A percentile compares a stretch with the other conserved stretches of the same genome.
Conservation (phyloP, 2,888 invertebrate species). For the Andrena bicolor region DNA sequence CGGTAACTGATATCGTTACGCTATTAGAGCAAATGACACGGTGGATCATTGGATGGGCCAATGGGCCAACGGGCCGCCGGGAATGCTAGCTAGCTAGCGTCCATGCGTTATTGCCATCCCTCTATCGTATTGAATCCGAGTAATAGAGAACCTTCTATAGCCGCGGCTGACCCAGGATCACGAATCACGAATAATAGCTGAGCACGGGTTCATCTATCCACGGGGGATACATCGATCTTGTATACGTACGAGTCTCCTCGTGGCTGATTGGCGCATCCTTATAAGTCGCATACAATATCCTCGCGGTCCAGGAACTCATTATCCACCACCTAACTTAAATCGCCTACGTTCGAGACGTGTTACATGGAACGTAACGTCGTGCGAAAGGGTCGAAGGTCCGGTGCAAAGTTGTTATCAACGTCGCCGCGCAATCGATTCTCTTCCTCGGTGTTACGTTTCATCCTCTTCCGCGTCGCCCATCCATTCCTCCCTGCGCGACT, state of each 20-base stretch:
- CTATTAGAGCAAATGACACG: constrained; percentile 53
- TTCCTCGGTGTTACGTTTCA: background rate
- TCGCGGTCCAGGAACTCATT: constrained; percentile 65
- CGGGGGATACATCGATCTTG: constrained; percentile 69
- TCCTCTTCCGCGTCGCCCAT: background rate
- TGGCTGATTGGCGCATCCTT: constrained; percentile 69
- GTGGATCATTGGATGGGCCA: constrained; percentile 40
- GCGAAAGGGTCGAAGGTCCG: constrained; percentile 61
- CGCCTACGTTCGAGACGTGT: constrained; percentile 63
- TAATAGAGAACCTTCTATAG: constrained; percentile 63
- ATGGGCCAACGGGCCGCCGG: constrained; percentile 34
- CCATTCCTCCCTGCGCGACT: background rate
- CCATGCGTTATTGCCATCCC: constrained; percentile 64
- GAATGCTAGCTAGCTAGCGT: constrained; percentile 38
- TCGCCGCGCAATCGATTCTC: constrained; percentile 21
- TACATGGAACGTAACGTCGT: constrained; percentile 50
- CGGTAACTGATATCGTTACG: constrained; percentile 52
- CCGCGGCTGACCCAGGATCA: constrained; percentile 66
- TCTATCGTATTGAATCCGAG: constrained; percentile 58
- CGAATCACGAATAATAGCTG: constrained; percentile 71
- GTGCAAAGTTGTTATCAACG: constrained; percentile 53
- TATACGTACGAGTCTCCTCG: constrained; percentile 25
- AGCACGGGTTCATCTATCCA: constrained; percentile 61
- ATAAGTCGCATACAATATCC: constrained; percentile 69
- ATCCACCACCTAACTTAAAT: constrained; percentile 63